Evolutionary conservation across 1,140 invertebrate genomes (phyloP), one percentile per base, ranked within the genome.

Genomic region (Palaemon carinicauda): DNA sequence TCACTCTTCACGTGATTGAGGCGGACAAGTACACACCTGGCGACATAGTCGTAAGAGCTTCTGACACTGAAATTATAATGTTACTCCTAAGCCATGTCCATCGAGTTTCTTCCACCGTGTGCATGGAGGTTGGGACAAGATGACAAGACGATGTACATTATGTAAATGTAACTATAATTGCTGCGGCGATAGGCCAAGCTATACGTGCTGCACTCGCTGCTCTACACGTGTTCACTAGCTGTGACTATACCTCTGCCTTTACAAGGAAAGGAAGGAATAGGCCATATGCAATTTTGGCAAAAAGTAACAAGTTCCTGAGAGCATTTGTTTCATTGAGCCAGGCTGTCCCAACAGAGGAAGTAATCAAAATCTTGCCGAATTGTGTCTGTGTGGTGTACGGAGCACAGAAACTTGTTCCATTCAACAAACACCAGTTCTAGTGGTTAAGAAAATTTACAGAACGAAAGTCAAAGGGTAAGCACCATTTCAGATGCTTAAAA

Each of bases 191-290:
- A n/a, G n/a, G n/a, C n/a, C n/a, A n/a, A n/a, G n/a, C n/a, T n/a
- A n/a, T n/a, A n/a, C n/a, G n/a, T n/a, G n/a, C n/a, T 74, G 17
- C 71, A 4, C 2, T 5, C 2, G n/a, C n/a, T n/a, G n/a, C n/a
- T n/a, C n/a, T 50, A 7, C 75, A 78, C 27, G 29, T 31, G n/a
- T 78, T 78, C 50, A 78, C 75, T 50, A 31, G 75, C 31, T 50
- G 75, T 52, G 75, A 78, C 31, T 78, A 78, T 52, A 78, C 75
- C 31, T 78, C 75, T 78, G 75, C 75, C 75, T 78, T 78, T 31
- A n/a, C 50, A 19, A 78, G 27, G 50, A 78, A 78, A 78, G 75
- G 75, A 78, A 78, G 50, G 75, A 78, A 50, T 10, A 33, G 50
- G 29, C 10, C 75, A 78, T 78, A 50, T 50, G 15, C 31, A 19